Base-by-base conservation (phyloP, 2,797 vertebrate species). In the Psittacula derbiana region DNA sequence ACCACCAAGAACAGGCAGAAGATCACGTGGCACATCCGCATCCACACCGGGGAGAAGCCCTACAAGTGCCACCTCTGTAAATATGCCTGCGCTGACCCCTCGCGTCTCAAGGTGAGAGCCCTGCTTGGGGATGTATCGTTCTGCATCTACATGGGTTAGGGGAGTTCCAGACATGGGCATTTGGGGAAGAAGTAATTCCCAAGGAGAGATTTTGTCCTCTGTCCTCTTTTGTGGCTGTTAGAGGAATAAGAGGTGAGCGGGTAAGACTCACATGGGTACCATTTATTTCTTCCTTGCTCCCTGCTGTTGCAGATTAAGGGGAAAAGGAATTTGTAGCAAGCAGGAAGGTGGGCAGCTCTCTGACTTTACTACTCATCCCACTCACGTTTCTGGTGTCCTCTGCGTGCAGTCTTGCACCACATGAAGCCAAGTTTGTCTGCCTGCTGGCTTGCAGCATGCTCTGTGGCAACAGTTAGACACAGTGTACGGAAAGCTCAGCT, bases 21-120 rank as follows among this genome's bases (percentile, higher is more conserved):
- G 97, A 99, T 99, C 96, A 99, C 99, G 0, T 99, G 99, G 99
- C 99, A 99, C 95, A 98, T 99, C 80, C 99, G 99, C 53, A 99
- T 99, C 65, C 99, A 99, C 98, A 99, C 99, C 0, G 99, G 99
- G 1, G 99, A 99, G 97, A 99, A 99, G 85, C 99, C 99, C 1
- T 99, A 99, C 98, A 98, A 95, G 94, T 99, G 99, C 79, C 98
- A 99, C 80, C 98, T 98, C 95, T 99, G 99, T 88, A 98, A 97
- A 50, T 99, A 99, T 2, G 98, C 99, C 91, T 99, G 99, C 1
- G 98, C 98, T 0, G 99, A 99, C 90, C 99, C 99, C 4, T 99
- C 99, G 0, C 99, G 99, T 81, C 96, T 99, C 60, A 99, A 99
- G 99, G 99, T 99, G 96, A 97, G 96, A 47, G 16, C 27, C n/a